Evolutionary conservation across 2,888 invertebrate genomes (phyloP).

Genomic region (Spisula solida): DNA sequence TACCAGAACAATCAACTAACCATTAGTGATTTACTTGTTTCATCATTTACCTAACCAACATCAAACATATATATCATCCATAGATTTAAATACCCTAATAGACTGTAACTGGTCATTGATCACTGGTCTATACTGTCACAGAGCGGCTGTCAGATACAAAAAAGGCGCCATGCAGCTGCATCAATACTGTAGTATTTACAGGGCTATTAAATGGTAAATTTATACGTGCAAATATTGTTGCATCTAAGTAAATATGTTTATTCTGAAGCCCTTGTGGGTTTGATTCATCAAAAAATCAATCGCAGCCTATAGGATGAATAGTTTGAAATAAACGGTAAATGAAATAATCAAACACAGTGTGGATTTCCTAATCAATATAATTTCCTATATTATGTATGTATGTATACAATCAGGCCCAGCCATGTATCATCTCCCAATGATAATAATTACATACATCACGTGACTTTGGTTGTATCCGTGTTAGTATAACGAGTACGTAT

Average conservation of each 20-base stretch:
- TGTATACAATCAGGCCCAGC: background rate
- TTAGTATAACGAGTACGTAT: too few relatives aligned
- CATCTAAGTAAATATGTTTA: constrained; percentile 47
- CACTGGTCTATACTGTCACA: background rate
- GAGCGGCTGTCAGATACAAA: background rate
- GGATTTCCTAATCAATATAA: constrained; percentile 17
- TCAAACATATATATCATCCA: constrained; percentile 1
- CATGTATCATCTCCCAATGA: too few relatives aligned
- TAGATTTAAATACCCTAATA: constrained; percentile 1
- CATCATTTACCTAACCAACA: background rate
- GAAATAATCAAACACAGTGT: constrained; percentile 17
- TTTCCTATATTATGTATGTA: background rate
- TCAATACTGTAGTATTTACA: constrained; percentile 16
- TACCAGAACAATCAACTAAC: background rate
- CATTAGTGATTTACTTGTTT: background rate
- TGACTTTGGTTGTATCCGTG: too few relatives aligned
- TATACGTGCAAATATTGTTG: constrained; percentile 41
- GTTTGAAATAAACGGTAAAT: background rate
- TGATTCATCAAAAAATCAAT: constrained; percentile 23
- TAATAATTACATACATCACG: too few relatives aligned
- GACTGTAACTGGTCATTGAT: background rate
- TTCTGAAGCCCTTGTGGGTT: constrained; percentile 16
- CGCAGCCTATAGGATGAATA: background rate
- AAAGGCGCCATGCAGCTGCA: constrained; percentile 8
- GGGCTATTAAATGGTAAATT: constrained; percentile 40